A percentile compares a stretch with the other conserved stretches of the same genome.
Evolutionary conservation across 2,888 invertebrate genomes (phyloP).

Genomic region (Protodeltote pygarga): DNA sequence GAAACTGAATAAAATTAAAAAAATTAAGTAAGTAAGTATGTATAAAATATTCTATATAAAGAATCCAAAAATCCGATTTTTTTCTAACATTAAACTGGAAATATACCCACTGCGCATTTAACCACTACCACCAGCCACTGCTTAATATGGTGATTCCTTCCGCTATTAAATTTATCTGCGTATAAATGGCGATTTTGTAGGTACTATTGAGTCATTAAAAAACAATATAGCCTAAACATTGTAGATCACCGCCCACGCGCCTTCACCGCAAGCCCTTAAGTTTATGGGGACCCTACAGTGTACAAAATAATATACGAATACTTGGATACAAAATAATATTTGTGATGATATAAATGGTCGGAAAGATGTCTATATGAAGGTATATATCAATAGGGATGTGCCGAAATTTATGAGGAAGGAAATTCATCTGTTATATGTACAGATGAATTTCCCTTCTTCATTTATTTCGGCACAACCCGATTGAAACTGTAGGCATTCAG

Average conservation of each 20-base stretch:
- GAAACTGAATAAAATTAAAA: too few relatives aligned
- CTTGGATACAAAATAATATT: too few relatives aligned
- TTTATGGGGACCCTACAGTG: conserved; percentile 75
- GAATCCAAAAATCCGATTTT: too few relatives aligned
- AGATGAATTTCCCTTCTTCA: too few relatives aligned
- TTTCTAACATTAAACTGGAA: too few relatives aligned
- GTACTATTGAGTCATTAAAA: conserved; percentile 80
- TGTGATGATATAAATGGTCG: conserved; percentile 16
- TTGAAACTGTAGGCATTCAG: too few relatives aligned
- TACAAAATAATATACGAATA: conserved; percentile 56
- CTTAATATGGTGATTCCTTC: conserved; percentile 4
- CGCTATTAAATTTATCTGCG: conserved; percentile 5
- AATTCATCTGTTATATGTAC: background rate
- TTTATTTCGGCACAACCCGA: too few relatives aligned
- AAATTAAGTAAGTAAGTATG: too few relatives aligned
- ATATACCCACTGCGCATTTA: too few relatives aligned
- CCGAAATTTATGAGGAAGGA: background rate
- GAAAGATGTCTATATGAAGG: conserved; percentile 14
- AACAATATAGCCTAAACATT: conserved; percentile 74
- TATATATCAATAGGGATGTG: background rate
- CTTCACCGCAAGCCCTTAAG: conserved; percentile 70
- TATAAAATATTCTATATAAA: too few relatives aligned
- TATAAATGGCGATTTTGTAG: conserved; percentile 26
- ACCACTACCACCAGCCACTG: too few relatives aligned
- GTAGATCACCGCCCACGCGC: conserved; percentile 80